Evolutionary conservation across 2,797 vertebrate species (phyloP), one percentile per base, ranked within the genome.

Genomic region (Smutsia gigantea): DNA sequence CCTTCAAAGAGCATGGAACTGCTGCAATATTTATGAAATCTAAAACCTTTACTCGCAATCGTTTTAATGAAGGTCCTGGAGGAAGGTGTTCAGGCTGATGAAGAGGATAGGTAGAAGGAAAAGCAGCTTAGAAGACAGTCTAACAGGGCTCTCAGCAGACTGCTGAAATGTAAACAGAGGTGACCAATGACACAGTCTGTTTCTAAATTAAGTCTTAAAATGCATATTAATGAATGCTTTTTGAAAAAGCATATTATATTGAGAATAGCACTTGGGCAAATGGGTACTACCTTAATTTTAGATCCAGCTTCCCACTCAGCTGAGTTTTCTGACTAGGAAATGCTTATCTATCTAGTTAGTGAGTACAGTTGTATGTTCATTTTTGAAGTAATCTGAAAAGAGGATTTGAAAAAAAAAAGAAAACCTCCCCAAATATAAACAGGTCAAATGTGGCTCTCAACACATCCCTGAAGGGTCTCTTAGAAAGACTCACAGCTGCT

Each of bases 11-110:
- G 96, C 87, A 27, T 42, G 72, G 51, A 95, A 49, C 87, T 98
- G 64, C 95, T 98, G 97, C 89, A 98, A 98, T 98, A 98, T 99
- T 98, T 98, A 98, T 98, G 97, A 96, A 97, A 98, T 98, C 95
- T 98, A 98, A 98, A 98, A 97, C 93, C 94, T 97, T 92, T 95
- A 53, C 96, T 98, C 98, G 98, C 98, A 98, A 98, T 98, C 98
- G 97, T 98, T 97, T 98, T 96, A 97, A 98, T 98, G 98, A 97
- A 95, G 95, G 97, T 98, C 98, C 97, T 98, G 3, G 61, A 98
- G 98, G 98, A 98, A 90, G 59, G 92, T 94, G 95, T 90, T 96
- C 97, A 96, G 97, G 93, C 96, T 96, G 95, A 97, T 97, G 92
- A 92, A 97, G 89, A 98, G 94, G 94, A 94, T 95, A 97, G 74